Evolutionary conservation across 2,797 vertebrate species (phyloP), one percentile per base, ranked within the genome.

Genomic region (Xiphorhynchus erythropygius): DNA sequence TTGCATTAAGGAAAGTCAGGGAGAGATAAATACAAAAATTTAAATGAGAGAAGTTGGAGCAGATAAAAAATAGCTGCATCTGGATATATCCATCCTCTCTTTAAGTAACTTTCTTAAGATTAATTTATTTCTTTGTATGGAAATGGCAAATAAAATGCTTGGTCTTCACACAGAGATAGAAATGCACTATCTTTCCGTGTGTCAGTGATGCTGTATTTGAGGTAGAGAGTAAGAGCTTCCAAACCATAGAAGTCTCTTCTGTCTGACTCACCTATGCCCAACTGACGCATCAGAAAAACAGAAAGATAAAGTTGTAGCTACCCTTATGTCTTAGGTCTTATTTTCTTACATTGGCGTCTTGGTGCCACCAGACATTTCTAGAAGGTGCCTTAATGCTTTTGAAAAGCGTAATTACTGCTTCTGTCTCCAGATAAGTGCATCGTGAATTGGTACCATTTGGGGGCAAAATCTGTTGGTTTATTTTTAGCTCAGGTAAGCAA

Each of bases 1-100:
- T 84, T 84, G 10, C 32, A 18, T 94, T 76, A 87, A 82, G 64
- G 18, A 78, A 57, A 75, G n/a, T 78, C 50, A 69, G 21, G 32
- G 37, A 73, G 37, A 86, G 14, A 82, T 4, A 80, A 91, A 74
- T 44, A 73, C 11, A 55, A 46, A 80, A 88, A 53, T 10, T 15
- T 56, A 25, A 44, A 55, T n/a, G 53, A 65, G 18, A 67, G 47
- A 76, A 63, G 52, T 24, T 69, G 37, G 30, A 81, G 15, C 50
- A 76, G 89, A 63, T 32, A 59, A 11, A 11, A 76, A 87, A 56
- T 23, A 89, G 33, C 69, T 94, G 59, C 76, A 82, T 11, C 63
- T 89, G 53, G 37, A 49, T 70, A 23, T 67, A 70, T 63, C 7
- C 7, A 18, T 50, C 14, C 16, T 84, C 24, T 76, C 47, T 39